Percentiles rank a stretch among this genome's conserved stretches.
phyloP scores from a whole-genome alignment of 2,888 invertebrate genomes.

The Scaptodrosophila latifasciaeformis region DNA sequence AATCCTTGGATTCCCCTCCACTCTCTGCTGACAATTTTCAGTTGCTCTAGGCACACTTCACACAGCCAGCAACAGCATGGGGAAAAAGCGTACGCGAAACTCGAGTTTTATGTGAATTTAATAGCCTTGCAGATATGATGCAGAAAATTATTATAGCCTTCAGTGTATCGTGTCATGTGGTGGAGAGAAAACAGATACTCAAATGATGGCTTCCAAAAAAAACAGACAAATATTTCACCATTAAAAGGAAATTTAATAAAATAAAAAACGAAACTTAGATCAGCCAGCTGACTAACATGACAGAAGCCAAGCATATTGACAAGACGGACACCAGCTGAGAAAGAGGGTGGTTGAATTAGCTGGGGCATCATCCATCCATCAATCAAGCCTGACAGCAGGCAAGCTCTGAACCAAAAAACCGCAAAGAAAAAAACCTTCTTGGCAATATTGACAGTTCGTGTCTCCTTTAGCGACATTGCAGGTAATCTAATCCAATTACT shows the following conservation, averaged over 20 bases:
- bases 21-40: too few relatives aligned
- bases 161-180: too few relatives aligned
- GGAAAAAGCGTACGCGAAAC: slow-evolving; percentile 7
- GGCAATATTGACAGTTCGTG: slow-evolving; percentile 13
- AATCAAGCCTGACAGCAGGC: slow-evolving; percentile 52
- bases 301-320: slow-evolving; percentile 53
- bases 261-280: too few relatives aligned
- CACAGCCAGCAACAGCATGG: not conserved
- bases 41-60: not conserved
- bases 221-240: too few relatives aligned
- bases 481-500: slow-evolving; percentile 70
- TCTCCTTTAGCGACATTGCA: slow-evolving; percentile 9
- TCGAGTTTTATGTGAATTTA: slow-evolving; percentile 51
- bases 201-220: too few relatives aligned
- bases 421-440: not conserved
- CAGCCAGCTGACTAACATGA: slow-evolving; percentile 19
- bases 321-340: slow-evolving; percentile 22
- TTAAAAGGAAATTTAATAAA: slow-evolving; percentile 62
- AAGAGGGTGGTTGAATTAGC: too few relatives aligned
- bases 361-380: slow-evolving; percentile 40
- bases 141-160: slow-evolving; percentile 56
- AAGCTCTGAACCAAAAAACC: slow-evolving; percentile 15
- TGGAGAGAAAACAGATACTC: too few relatives aligned
- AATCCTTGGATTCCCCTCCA: too few relatives aligned
- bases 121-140: slow-evolving; percentile 60